Percentiles rank a stretch among this genome's conserved stretches.
Conservation (phyloP, 2,888 invertebrate species). For the Netelia inedita region DNA sequence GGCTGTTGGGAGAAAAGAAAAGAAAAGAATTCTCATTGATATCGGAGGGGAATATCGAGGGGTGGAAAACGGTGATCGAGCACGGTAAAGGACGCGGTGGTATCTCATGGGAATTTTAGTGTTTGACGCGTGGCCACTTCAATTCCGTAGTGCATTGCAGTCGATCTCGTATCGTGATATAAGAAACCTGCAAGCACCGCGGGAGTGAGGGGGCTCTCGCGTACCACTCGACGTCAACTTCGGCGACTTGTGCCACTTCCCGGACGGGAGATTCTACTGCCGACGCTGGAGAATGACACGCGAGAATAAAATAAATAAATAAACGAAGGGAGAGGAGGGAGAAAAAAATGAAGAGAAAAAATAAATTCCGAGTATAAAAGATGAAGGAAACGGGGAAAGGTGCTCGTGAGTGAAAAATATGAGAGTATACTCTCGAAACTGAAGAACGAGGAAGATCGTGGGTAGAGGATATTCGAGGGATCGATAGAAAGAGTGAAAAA, state of each 20-base stretch:
- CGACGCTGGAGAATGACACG: neutral
- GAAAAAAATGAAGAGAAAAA: constrained; percentile 11
- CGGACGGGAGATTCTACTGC: neutral
- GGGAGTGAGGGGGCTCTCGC: constrained; percentile 92
- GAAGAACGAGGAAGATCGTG: constrained; percentile 20
- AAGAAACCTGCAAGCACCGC: constrained; percentile 95
- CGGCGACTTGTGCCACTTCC: constrained; percentile 8
- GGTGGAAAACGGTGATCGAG: constrained; percentile 29
- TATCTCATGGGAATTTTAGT: neutral
- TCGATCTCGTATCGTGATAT: constrained; percentile 87
- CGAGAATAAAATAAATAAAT: constrained; percentile 4
- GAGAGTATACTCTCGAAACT: neutral
- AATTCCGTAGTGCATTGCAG: constrained; percentile 99
- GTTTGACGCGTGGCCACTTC: constrained; percentile 89
- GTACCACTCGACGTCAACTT: constrained; percentile 76
- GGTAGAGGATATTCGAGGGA: neutral
- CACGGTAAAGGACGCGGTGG: constrained; percentile 5
- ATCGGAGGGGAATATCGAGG: constrained; percentile 14
- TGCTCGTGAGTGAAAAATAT: constrained; percentile 5
- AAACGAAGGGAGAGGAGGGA: neutral
- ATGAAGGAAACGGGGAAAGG: neutral
- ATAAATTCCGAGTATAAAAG: neutral
- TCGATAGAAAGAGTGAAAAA: neutral
- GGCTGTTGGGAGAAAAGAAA: constrained; percentile 44
- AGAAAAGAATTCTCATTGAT: neutral